phyloP scores from a whole-genome alignment of 2,888 invertebrate species.

The Ptychoptera contaminata region DNA sequence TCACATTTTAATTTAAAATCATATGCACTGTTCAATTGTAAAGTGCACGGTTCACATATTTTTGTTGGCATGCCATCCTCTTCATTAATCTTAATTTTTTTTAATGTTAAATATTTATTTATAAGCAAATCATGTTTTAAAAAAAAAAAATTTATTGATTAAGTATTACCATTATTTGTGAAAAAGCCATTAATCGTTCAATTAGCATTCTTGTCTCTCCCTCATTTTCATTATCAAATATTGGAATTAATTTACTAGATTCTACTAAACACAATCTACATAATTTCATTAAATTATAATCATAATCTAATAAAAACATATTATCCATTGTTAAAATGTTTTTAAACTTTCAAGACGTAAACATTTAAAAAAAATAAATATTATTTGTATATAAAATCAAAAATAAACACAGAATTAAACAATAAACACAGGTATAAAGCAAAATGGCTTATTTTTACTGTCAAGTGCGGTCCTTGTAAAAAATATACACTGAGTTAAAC shows the following conservation, averaged over 20 bases:
- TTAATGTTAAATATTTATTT: not conserved
- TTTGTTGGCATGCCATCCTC: constrained; percentile 11
- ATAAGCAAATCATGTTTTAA: not conserved
- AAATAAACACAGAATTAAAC: not conserved
- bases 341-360: constrained; percentile 3
- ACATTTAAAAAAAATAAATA: not conserved
- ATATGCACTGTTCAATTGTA: constrained; percentile 7
- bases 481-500: not conserved
- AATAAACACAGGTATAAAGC: too few relatives aligned
- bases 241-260: constrained; percentile 3
- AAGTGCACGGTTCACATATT: constrained; percentile 10
- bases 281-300: constrained; percentile 5
- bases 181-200: not conserved
- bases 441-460: constrained; percentile 3
- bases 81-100: constrained; percentile 3
- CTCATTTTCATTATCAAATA: constrained; percentile 1
- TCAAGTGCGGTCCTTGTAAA: constrained; percentile 3
- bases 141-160: not conserved
- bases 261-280: constrained; percentile 7
- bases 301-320: not conserved
- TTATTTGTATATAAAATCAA: not conserved
- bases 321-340: constrained; percentile 4
- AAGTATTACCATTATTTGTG: not conserved
- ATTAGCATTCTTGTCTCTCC: not conserved
- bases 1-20: constrained; percentile 9